Evolutionary conservation across 2,113 vertebrate species (phyloP).

Genomic region (Leptobrachium leishanense): DNA sequence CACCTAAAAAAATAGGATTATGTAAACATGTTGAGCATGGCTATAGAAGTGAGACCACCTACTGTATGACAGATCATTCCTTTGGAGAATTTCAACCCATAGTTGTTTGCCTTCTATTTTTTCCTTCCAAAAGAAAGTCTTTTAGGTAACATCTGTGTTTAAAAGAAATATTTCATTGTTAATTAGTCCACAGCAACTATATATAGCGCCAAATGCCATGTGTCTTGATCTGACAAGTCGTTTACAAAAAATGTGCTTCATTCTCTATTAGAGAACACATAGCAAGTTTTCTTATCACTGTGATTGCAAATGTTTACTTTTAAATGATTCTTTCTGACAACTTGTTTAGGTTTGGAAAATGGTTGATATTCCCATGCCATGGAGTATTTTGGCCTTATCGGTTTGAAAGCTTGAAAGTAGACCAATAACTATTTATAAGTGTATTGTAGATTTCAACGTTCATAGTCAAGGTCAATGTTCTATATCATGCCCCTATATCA

Average conservation of each 20-base stretch:
- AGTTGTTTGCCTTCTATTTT: constrained; percentile 22
- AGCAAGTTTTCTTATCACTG: constrained; percentile 36
- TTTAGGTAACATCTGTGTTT: constrained; percentile 48
- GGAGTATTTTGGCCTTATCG: constrained; percentile 33
- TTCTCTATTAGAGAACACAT: constrained; percentile 33
- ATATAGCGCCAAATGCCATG: constrained; percentile 18
- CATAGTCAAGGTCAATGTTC: constrained; percentile 17
- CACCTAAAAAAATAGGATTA: constrained; percentile 9
- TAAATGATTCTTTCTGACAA: constrained; percentile 41
- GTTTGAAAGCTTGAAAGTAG: constrained; percentile 10
- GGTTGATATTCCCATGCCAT: constrained; percentile 38
- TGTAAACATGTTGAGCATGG: constrained; percentile 19
- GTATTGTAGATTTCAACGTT: not conserved
- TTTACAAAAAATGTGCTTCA: constrained; percentile 39
- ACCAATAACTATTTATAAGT: constrained; percentile 8
- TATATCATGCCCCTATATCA: not conserved
- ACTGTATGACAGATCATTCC: constrained; percentile 32
- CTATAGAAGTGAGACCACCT: constrained; percentile 32
- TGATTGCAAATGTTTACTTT: constrained; percentile 42
- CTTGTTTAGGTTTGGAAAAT: constrained; percentile 36
- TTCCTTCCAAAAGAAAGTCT: not conserved
- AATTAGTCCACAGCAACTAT: constrained; percentile 41
- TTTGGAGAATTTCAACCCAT: constrained; percentile 21
- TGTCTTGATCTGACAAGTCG: constrained; percentile 42
- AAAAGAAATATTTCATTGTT: constrained; percentile 41